These are phyloP conservation scores for Lasioglossum pauxillum DNA, from an alignment of 2,888 invertebrate genomes.

Conservation along the genomic window DNA sequence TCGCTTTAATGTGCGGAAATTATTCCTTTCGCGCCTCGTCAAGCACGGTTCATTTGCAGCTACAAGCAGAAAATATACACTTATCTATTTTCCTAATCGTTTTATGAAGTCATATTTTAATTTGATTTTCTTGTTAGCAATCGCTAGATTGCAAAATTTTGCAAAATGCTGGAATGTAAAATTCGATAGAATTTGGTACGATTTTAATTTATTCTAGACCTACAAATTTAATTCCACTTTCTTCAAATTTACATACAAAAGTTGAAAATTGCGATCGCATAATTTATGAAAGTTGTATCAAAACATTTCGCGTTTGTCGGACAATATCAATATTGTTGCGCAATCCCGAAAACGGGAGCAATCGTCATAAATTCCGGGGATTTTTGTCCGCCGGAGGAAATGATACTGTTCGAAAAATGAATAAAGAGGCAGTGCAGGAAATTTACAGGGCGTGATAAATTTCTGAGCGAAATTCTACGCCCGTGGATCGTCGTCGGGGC, in stretches of 20 bases:
- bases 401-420: not conserved
- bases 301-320: not conserved
- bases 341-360: not conserved
- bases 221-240: too few species aligned
- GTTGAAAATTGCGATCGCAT: not conserved
- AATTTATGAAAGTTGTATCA: not conserved
- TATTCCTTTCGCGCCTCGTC: not conserved
- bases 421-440: constrained; percentile 7
- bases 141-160: too few species aligned
- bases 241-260: too few species aligned
- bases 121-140: too few species aligned
- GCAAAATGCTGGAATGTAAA: too few species aligned
- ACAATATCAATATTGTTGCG: not conserved
- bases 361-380: not conserved
- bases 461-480: constrained; percentile 19
- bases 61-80: not conserved
- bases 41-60: not conserved
- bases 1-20: not conserved
- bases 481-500: constrained; percentile 24
- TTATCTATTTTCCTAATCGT: too few species aligned
- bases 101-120: too few species aligned
- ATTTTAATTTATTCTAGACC: too few species aligned
- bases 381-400: not conserved
- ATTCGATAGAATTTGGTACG: too few species aligned
- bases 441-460: constrained; percentile 35